Percentiles rank a stretch among this genome's conserved stretches.
phyloP scores from a whole-genome alignment of 2,797 vertebrate genomes.

The Salmo trutta region DNA sequence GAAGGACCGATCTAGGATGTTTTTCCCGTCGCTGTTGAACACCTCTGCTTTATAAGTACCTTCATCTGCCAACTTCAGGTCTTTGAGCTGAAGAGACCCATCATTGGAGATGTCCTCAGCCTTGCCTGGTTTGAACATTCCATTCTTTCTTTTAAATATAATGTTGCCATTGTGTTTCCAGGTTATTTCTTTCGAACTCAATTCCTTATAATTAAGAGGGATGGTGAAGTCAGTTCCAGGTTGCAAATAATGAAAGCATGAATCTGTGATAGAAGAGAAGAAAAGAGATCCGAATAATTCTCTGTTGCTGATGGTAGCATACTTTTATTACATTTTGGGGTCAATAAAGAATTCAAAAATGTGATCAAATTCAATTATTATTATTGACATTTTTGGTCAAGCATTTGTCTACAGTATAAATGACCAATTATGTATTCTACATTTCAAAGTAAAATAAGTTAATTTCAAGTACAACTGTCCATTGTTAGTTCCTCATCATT shows the following conservation, averaged over 20 bases:
- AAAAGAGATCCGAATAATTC: background rate
- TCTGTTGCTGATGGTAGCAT: background rate
- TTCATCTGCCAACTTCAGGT: fast-evolving
- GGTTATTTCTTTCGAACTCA: background rate
- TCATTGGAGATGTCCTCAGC: background rate
- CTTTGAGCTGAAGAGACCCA: background rate
- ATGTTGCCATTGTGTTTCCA: background rate
- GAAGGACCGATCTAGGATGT: too few species aligned
- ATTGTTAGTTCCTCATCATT: background rate
- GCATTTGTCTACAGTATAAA: background rate
- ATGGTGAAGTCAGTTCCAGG: background rate
- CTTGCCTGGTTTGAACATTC: too few species aligned
- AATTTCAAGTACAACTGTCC: background rate
- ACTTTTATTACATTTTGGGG: background rate
- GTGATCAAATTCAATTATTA: background rate
- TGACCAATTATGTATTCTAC: background rate
- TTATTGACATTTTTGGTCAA: too few species aligned
- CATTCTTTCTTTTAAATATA: background rate
- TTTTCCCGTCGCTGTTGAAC: background rate
- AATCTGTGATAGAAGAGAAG: background rate
- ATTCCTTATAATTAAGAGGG: background rate
- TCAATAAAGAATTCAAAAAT: background rate
- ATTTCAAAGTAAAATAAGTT: background rate
- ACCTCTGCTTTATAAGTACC: background rate
- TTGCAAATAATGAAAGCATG: background rate